Conservation (phyloP, 2,113 vertebrate genomes). For the Australoheros scitulus region DNA sequence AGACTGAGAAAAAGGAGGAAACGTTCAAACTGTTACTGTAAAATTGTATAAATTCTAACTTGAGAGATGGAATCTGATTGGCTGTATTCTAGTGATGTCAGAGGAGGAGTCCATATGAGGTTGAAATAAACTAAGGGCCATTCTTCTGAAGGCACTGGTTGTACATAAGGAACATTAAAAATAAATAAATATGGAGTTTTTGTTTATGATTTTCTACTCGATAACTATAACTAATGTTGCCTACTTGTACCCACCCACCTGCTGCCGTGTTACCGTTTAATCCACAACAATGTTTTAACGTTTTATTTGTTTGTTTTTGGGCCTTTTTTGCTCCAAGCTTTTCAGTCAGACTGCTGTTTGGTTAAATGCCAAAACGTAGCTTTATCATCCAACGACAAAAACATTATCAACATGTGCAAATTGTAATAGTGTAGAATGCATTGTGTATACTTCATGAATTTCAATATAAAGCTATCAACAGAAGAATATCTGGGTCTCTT, state of each 20-base stretch:
- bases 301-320: conserved; percentile 52
- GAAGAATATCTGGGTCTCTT: background rate
- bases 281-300: conserved; percentile 67
- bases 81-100: conserved; percentile 77
- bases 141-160: conserved; percentile 88
- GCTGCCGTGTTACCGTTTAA: conserved; percentile 81
- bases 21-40: conserved; percentile 33
- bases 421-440: conserved; percentile 93
- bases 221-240: conserved; percentile 88
- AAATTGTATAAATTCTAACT: conserved; percentile 62
- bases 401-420: conserved; percentile 87
- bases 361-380: conserved; percentile 90
- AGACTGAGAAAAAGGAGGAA: background rate
- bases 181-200: conserved; percentile 72
- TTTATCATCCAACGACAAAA: conserved; percentile 79
- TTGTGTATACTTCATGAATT: conserved; percentile 93
- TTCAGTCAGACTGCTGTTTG: conserved; percentile 86
- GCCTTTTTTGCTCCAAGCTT: conserved; percentile 72
- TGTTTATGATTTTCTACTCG: conserved; percentile 86
- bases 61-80: conserved; percentile 84
- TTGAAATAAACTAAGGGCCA: conserved; percentile 54
- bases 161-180: conserved; percentile 85
- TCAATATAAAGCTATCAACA: conserved; percentile 89
- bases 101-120: conserved; percentile 27
- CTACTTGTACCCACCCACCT: conserved; percentile 80